Evolutionary conservation across 2,888 invertebrate species (phyloP), one percentile per base, ranked within the genome.

Genomic region (Tachina lurida): DNA sequence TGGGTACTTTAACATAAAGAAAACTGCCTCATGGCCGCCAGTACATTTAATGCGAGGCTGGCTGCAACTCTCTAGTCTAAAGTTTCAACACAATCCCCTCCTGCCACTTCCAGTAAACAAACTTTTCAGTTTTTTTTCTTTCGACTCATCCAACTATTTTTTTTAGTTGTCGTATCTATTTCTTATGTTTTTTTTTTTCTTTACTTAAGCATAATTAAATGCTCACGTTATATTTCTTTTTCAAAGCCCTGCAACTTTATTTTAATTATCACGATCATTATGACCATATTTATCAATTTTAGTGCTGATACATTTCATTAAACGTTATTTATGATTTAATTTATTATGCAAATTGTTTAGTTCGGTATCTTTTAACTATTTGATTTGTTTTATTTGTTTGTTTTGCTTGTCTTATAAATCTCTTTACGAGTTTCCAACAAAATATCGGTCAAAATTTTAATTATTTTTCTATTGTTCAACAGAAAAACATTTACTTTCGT

Each of bases 271-370:
- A 31, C n/a, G 47, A 60, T 71, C 31, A 19, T 41, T 13, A 49
- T n/a, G 22, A 67, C 52, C n/a, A 22, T 68, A 15, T 19, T 70
- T 5, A 68, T 73, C 15, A 17, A 17, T 67, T 58, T 80, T 65
- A 79, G 19, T 45, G 65, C 65, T 73, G 56, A 65, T 65, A 31
- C 49, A 65, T 73, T 80, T 45, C 62, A 73, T 80, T 62, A 31
- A 31, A 49, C 52, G 43, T 62, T 45, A 56, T 67, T 73, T 67
- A 19, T 41, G 49, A 52, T 74, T 52, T 39, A 71, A 58, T 41
- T 73, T 7, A 47, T 19, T 73, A 73, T 73, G 47, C 41, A 65
- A 73, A 79, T 79, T 7, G 31, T 31, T 31, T 79, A 39, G 49
- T 60, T 71, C 49, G 15, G 17, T 5, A 15, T 52, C 45, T 54